Evolutionary conservation across 2,797 vertebrate species (phyloP).

Genomic region (Sebastolobus altivelis): DNA sequence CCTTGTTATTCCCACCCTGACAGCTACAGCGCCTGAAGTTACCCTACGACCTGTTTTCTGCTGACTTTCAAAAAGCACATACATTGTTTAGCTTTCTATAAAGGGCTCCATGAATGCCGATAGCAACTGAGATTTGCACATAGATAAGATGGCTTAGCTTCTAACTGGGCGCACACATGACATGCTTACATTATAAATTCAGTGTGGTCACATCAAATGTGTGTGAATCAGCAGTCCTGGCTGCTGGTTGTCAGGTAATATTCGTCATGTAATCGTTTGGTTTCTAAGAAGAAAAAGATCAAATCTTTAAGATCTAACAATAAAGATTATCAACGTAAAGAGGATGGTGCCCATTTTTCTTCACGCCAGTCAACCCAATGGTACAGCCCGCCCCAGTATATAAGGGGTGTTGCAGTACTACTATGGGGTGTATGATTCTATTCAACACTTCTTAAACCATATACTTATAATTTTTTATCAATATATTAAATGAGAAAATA

Average conservation of each 20-base stretch:
- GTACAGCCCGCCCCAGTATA: background rate
- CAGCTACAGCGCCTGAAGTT: background rate
- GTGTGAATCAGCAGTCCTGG: slow-evolving; percentile 25
- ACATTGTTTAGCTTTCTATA: slow-evolving; percentile 10
- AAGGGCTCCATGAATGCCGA: slow-evolving; percentile 6
- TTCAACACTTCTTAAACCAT: background rate
- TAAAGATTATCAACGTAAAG: background rate
- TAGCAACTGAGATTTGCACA: slow-evolving; percentile 45
- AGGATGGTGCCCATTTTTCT: too few species aligned
- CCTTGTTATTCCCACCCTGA: background rate
- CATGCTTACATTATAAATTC: slow-evolving; percentile 43
- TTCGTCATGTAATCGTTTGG: background rate
- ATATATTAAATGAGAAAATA: background rate
- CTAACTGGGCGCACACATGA: slow-evolving; percentile 6
- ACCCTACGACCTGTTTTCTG: background rate
- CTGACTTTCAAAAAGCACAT: slow-evolving; percentile 18
- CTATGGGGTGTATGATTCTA: background rate
- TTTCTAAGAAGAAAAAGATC: background rate
- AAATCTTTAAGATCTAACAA: background rate
- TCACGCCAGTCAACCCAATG: background rate
- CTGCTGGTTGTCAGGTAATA: background rate
- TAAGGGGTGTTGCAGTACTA: background rate
- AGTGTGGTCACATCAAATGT: slow-evolving; percentile 16
- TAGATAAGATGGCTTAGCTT: slow-evolving; percentile 39
- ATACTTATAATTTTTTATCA: background rate